phyloP scores from a whole-genome alignment of 2,113 vertebrate species.

The Mesembrinibis cayennensis region DNA sequence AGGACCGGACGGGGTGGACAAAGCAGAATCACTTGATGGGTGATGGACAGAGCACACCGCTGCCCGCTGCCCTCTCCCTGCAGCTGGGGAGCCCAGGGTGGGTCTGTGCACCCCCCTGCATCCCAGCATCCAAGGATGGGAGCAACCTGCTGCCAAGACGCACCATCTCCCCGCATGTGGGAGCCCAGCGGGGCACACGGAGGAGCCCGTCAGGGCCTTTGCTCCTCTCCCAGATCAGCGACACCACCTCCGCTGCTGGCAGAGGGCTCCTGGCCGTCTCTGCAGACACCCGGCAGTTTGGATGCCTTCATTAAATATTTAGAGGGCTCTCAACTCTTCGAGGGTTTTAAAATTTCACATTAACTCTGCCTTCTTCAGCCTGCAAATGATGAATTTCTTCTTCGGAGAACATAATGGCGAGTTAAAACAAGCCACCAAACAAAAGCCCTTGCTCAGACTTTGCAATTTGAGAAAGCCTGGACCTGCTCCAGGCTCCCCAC shows the following conservation, averaged over 20 bases:
- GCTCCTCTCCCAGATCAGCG: not conserved
- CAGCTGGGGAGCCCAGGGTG: rapidly evolving
- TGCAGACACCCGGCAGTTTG: not conserved
- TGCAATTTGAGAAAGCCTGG: not conserved
- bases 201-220: not conserved
- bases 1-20: rapidly evolving
- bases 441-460: not conserved
- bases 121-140: rapidly evolving
- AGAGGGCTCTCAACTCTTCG: conserved; percentile 32
- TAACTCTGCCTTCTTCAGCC: conserved; percentile 25
- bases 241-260: not conserved
- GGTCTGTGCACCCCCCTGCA: rapidly evolving
- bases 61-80: not conserved
- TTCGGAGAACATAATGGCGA: not conserved
- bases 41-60: not conserved
- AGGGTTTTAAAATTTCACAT: conserved; percentile 51
- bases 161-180: not conserved
- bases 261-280: not conserved
- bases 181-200: rapidly evolving
- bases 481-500: not conserved
- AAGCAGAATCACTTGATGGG: not conserved
- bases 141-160: not conserved
- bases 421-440: conserved; percentile 1
- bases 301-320: conserved; percentile 48
- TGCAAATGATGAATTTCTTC: conserved; percentile 9